A percentile compares a stretch with the other conserved stretches of the same genome.
phyloP scores from a whole-genome alignment of 2,113 vertebrate genomes.

The Australoheros scitulus region DNA sequence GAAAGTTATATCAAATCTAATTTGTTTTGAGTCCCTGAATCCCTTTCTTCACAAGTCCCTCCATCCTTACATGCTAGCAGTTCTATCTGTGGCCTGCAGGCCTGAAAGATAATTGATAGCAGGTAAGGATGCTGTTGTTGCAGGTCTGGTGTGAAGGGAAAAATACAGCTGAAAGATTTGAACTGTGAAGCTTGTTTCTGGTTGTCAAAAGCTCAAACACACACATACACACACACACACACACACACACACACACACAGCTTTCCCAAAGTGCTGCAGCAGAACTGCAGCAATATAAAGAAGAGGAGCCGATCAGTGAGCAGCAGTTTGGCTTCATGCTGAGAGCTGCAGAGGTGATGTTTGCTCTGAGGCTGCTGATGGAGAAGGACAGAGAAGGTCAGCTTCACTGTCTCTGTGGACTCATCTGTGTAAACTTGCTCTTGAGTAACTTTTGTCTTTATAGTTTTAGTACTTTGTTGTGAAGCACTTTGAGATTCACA shows the following conservation, averaged over 20 bases:
- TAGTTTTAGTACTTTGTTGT: too few relatives aligned
- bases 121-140: neutral
- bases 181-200: neutral
- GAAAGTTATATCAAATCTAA: constrained; percentile 56
- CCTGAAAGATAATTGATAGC: neutral
- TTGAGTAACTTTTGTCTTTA: too few relatives aligned
- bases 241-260: neutral
- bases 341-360: neutral
- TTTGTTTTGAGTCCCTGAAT: constrained; percentile 38
- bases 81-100: neutral
- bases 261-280: neutral
- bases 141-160: neutral
- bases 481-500: too few relatives aligned
- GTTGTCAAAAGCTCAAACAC: neutral
- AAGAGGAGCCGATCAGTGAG: neutral
- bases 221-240: neutral
- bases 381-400: neutral
- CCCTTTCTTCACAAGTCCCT: neutral
- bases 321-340: neutral
- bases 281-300: neutral
- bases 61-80: neutral
- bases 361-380: neutral
- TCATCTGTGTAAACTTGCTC: too few relatives aligned
- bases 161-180: neutral
- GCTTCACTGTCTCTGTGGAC: too few relatives aligned